These are phyloP conservation scores for Myiothlypis coronata DNA, from an alignment of 2,797 vertebrate genomes.

Conservation along the genomic window DNA sequence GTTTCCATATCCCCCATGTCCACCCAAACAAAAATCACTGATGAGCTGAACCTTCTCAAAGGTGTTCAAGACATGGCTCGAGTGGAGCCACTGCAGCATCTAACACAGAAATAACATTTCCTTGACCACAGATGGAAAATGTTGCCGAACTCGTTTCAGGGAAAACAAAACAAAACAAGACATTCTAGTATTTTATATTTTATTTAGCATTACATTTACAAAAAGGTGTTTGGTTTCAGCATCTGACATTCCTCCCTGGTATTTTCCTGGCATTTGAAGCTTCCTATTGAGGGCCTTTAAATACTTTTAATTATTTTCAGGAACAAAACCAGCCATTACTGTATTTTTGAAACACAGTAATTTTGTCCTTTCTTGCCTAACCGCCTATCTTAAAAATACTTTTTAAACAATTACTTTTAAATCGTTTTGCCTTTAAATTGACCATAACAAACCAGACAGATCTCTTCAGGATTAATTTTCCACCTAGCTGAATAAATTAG, in stretches of 20 bases:
- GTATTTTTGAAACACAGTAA: background rate
- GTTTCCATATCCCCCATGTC: accelerated
- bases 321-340: background rate
- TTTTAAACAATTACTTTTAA: background rate
- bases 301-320: background rate
- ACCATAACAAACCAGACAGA: background rate
- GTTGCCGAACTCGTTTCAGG: background rate
- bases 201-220: background rate
- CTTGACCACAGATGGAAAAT: background rate
- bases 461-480: constrained; percentile 44
- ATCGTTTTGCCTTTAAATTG: constrained; percentile 28
- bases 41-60: background rate
- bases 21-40: accelerated
- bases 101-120: background rate
- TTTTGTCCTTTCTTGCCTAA: background rate
- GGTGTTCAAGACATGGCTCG: background rate
- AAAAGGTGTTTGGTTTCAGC: background rate
- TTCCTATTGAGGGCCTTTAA: background rate
- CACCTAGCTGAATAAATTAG: constrained; percentile 34
- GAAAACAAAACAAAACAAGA: background rate
- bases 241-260: background rate
- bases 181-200: background rate
- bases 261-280: background rate
- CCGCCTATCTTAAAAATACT: background rate
- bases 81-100: background rate